A percentile compares a stretch with the other conserved stretches of the same genome.
phyloP scores from a whole-genome alignment of 2,113 vertebrate species.

The Oostethus manadensis region DNA sequence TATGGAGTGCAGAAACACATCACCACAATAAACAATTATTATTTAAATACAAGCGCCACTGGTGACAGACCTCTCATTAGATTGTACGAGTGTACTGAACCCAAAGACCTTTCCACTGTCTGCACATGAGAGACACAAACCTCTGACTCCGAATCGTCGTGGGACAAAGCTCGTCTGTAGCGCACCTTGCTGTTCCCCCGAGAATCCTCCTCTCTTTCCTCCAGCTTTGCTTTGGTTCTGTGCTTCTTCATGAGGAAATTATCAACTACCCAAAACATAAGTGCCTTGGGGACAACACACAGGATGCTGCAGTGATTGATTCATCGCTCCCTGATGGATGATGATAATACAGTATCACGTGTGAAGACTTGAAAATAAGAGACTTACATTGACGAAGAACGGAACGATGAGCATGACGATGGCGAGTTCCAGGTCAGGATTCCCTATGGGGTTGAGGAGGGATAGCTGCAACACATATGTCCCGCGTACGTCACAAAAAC shows the following conservation, averaged over 20 bases:
- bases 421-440: constrained; percentile 90
- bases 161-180: constrained; percentile 90
- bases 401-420: constrained; percentile 98
- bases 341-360: background rate
- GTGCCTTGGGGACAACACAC: constrained; percentile 69
- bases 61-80: too few species aligned
- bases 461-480: constrained; percentile 76
- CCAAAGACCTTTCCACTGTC: background rate
- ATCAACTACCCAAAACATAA: constrained; percentile 99
- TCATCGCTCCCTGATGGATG: background rate
- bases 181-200: constrained; percentile 90
- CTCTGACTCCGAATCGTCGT: constrained; percentile 96
- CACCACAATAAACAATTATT: too few species aligned
- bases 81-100: too few species aligned
- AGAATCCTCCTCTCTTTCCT: constrained; percentile 88
- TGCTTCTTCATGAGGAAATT: constrained; percentile 99
- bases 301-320: background rate
- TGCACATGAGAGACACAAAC: constrained; percentile 56
- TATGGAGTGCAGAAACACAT: too few species aligned
- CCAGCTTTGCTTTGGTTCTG: constrained; percentile 95
- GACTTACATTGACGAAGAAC: constrained; percentile 94
- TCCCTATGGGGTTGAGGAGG: constrained; percentile 85
- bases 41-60: too few species aligned
- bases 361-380: background rate
- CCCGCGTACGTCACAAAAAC: constrained; percentile 8